These are phyloP conservation scores for Pyrrhosoma nymphula DNA, from an alignment of 2,888 invertebrate genomes.

Conservation along the genomic window DNA sequence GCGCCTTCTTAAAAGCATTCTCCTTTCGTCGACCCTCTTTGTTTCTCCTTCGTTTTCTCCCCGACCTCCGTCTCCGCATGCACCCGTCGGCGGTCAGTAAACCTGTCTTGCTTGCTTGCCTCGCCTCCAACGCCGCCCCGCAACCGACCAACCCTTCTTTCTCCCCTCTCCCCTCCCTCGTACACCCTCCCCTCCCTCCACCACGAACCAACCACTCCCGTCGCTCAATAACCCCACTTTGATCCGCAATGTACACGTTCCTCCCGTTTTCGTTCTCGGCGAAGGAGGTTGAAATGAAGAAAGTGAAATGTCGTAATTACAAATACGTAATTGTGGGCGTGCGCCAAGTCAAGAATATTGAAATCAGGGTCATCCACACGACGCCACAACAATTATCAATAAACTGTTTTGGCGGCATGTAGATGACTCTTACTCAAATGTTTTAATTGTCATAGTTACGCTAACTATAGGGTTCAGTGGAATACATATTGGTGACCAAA, in stretches of 20 bases:
- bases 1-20: not conserved
- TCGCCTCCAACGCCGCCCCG: not conserved
- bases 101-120: not conserved
- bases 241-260: not conserved
- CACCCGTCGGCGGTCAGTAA: slow-evolving; percentile 20
- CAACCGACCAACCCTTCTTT: not conserved
- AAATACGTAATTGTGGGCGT: too few species aligned
- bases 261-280: not conserved
- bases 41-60: not conserved
- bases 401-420: too few species aligned
- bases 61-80: not conserved
- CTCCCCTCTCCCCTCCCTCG: not conserved
- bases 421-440: too few species aligned
- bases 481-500: too few species aligned
- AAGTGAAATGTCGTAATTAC: too few species aligned
- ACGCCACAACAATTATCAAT: too few species aligned
- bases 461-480: too few species aligned
- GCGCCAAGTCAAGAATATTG: too few species aligned
- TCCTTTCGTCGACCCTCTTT: not conserved
- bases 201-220: not conserved
- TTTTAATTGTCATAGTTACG: too few species aligned
- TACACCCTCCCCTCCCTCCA: not conserved
- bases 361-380: too few species aligned
- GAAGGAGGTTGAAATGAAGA: too few species aligned
- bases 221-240: not conserved